phyloP scores from a whole-genome alignment of 2,888 invertebrate species.

The Heliothis peltigera region DNA sequence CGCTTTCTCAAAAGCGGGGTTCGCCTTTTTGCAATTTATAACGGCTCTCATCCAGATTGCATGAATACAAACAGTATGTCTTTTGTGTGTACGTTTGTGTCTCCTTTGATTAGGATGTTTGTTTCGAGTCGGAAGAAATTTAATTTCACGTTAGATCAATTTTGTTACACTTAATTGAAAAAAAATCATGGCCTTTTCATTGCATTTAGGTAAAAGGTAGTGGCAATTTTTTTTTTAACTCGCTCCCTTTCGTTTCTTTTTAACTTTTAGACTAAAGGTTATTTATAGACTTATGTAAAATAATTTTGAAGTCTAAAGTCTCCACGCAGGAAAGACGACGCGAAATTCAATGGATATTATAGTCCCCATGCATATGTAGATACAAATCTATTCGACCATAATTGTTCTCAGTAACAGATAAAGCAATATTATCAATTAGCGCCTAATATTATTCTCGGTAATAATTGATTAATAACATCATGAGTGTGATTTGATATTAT shows the following conservation, averaged over 20 bases:
- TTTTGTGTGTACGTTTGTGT: conserved; percentile 67
- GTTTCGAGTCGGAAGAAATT: conserved; percentile 50
- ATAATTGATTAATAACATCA: conserved; percentile 14
- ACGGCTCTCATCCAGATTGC: conserved; percentile 83
- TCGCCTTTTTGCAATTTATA: conserved; percentile 87
- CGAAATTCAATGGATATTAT: background rate
- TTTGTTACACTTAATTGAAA: conserved; percentile 12
- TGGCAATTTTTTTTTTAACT: too few relatives aligned
- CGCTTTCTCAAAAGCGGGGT: conserved; percentile 83
- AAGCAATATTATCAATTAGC: conserved; percentile 34
- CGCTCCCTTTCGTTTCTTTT: too few relatives aligned
- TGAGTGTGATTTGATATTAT: conserved; percentile 17
- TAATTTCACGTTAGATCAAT: conserved; percentile 55
- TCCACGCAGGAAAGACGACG: too few relatives aligned
- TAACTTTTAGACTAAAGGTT: too few relatives aligned
- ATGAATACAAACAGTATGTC: conserved; percentile 77
- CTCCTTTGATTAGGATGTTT: conserved; percentile 68
- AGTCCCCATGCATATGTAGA: background rate
- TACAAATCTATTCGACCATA: background rate
- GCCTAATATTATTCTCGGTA: conserved; percentile 1
- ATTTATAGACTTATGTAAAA: too few relatives aligned
- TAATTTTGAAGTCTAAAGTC: too few relatives aligned
- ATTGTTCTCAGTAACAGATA: background rate
- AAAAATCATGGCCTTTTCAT: too few relatives aligned
- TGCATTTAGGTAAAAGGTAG: too few relatives aligned